Base-by-base conservation (phyloP, 2,888 invertebrate species). In the Trichopoda pennipes region DNA sequence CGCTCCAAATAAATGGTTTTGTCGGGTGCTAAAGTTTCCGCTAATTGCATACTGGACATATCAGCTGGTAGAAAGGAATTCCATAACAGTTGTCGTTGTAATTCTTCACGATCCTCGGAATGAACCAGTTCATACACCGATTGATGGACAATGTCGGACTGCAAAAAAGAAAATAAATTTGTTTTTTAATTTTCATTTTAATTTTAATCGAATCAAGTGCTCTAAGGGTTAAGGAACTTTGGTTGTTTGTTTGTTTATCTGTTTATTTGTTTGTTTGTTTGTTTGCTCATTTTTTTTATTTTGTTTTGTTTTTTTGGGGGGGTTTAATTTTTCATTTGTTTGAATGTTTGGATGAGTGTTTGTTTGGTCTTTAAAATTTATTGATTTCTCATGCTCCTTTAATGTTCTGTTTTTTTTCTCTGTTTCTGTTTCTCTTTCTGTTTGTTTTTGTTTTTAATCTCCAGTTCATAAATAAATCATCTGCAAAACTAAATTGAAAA, bases 131-230 rank as follows among this genome's bases (percentile, higher is more conserved):
- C 99, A 93, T 98, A 99, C 70, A 99, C 98, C 85, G 98, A 98
- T 91, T 99, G 99, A 92, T 99, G 99, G 80, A 99, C 98, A 88
- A 99, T 99, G 92, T 99, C 99, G 87, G 99, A 99, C 99, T 99
- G 93, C 42, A 94, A 72, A 7, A 2, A 28, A 28, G 8, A 28
- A 28, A 28, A 28, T 1, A 28, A 28, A 28, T n/a, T n/a, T n/a
- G n/a, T n/a, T n/a, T n/a, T n/a, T n/a, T 28, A 28, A 28, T 7
- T 7, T 8, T 6, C 7, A 28, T 28, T 28, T 28, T 28, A 4
- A 4, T 28, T 28, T 28, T 38, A 38, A 38, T 1, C 10, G 12
- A 38, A 38, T 38, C 12, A 38, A 38, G 38, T 38, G 38, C 2
- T 38, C 12, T 38, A 38, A 38, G 63, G 82, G 70, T 83, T 72